Conservation (phyloP, 2,113 vertebrate species). For the Sapajus apella region DNA sequence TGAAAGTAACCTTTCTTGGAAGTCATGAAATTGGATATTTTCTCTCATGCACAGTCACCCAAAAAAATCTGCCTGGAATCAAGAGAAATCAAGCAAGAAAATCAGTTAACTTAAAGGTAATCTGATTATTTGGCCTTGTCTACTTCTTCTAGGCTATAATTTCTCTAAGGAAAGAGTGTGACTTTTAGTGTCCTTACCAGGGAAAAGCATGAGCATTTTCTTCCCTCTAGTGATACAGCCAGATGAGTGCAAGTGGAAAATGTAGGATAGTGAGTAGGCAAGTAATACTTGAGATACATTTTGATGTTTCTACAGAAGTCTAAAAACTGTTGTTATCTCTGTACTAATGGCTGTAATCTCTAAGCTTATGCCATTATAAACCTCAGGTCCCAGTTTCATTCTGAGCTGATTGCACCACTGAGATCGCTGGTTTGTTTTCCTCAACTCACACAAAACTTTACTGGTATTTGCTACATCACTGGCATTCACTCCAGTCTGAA, state of each 20-base stretch:
- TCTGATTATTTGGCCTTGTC: neutral
- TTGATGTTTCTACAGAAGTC: neutral
- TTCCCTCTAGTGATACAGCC: neutral
- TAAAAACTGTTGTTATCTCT: neutral
- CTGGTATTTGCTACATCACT: neutral
- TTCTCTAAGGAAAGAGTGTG: neutral
- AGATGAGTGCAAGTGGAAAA: neutral
- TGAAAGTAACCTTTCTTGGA: slow-evolving; percentile 27
- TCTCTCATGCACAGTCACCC: neutral
- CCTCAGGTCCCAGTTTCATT: neutral
- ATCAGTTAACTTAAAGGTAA: slow-evolving; percentile 2
- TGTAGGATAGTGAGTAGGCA: neutral
- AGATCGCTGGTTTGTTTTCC: neutral
- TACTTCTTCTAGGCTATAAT: neutral
- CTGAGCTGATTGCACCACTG: neutral
- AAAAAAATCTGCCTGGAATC: neutral
- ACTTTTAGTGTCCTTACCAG: neutral
- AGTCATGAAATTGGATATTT: neutral
- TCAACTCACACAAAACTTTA: neutral
- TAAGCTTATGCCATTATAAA: neutral
- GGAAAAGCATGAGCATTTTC: neutral
- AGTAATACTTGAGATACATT: neutral
- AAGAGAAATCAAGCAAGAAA: slow-evolving; percentile 34
- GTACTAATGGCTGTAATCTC: neutral
- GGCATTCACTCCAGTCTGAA: neutral